Evolutionary conservation across 1,140 invertebrate genomes (phyloP).

Genomic region (Idris sp.): DNA sequence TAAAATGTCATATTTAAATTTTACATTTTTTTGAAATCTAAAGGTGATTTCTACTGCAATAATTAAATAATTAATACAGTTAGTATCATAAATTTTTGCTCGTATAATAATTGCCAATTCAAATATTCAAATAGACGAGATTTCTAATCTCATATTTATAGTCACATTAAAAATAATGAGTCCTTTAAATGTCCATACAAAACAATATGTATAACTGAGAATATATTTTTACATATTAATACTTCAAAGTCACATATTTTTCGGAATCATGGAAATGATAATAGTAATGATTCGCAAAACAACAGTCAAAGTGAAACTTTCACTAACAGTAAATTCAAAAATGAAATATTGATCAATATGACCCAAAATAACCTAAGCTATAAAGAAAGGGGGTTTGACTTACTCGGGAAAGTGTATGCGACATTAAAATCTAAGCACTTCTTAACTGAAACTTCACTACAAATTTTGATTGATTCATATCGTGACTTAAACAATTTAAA

Average conservation of each 20-base stretch:
- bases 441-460: constrained; percentile 7
- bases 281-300: neutral
- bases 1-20: no score
- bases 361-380: no score
- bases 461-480: constrained; percentile 18
- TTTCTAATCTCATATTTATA: constrained; percentile 35
- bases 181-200: constrained; percentile 26
- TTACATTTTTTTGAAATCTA: no score
- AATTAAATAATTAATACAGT: no score
- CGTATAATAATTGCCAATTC: constrained; percentile 25
- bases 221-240: constrained; percentile 2
- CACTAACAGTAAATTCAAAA: neutral
- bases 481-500: constrained; percentile 18
- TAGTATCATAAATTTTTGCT: constrained; percentile 13
- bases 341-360: neutral
- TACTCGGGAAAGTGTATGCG: constrained; percentile 15
- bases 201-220: constrained; percentile 25
- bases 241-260: constrained; percentile 3
- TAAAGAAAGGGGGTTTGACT: constrained; percentile 10
- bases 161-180: constrained; percentile 6
- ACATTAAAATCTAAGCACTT: constrained; percentile 13
- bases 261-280: neutral
- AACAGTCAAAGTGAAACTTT: neutral
- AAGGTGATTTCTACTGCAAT: neutral
- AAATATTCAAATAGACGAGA: constrained; percentile 8